A percentile compares a stretch with the other conserved stretches of the same genome.
Conservation (phyloP, 2,797 vertebrate genomes). For the Dendrocincla tyrannina region DNA sequence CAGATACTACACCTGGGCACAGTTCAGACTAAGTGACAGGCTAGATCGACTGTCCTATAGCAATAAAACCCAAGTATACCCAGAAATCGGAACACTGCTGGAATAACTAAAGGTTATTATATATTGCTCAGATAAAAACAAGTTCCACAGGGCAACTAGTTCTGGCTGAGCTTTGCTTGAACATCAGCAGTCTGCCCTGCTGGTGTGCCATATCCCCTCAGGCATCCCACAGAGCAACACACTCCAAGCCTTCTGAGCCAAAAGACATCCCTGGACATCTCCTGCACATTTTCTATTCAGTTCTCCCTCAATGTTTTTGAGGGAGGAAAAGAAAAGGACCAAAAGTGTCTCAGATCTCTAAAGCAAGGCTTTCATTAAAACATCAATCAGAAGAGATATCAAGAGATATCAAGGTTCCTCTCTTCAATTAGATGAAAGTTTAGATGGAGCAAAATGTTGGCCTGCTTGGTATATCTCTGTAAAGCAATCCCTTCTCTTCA, state of each 20-base stretch:
- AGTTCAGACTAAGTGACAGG: neutral
- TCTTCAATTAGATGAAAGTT: neutral
- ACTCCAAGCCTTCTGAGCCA: neutral
- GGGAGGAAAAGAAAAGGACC: fast-evolving
- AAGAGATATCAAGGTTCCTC: neutral
- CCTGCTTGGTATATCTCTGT: neutral
- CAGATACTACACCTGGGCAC: neutral
- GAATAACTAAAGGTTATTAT: neutral
- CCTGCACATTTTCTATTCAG: neutral
- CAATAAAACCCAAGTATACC: neutral
- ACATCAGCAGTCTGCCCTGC: neutral
- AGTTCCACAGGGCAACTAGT: neutral
- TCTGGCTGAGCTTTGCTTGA: neutral
- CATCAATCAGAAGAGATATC: neutral
- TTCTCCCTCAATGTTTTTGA: neutral
- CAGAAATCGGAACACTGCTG: neutral
- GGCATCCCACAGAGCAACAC: neutral
- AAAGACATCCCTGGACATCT: neutral
- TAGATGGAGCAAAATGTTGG: neutral
- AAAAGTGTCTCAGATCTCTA: neutral
- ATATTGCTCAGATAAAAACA: neutral
- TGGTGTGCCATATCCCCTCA: neutral
- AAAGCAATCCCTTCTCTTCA: neutral
- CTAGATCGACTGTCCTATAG: neutral
- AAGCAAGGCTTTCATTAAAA: neutral